Conservation (phyloP, 2,113 vertebrate genomes). For the Cromileptes altivelis region DNA sequence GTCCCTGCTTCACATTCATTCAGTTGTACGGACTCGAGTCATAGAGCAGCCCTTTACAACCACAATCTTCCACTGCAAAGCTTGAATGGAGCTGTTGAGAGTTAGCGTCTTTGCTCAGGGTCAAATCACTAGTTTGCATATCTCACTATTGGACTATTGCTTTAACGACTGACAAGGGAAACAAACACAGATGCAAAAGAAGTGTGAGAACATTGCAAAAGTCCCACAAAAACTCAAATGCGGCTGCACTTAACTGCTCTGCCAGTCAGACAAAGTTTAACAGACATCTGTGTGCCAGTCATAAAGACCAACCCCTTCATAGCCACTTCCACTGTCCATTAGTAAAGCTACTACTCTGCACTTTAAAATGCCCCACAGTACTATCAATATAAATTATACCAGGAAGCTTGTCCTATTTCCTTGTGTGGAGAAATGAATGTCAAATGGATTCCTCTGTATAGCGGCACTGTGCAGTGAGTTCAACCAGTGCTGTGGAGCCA, state of each 20-base stretch:
- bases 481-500: slow-evolving; percentile 54
- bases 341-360: slow-evolving; percentile 61
- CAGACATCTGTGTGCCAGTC: slow-evolving; percentile 33
- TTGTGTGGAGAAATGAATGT: slow-evolving; percentile 64
- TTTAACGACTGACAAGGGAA: background rate
- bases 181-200: background rate
- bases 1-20: slow-evolving; percentile 5
- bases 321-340: slow-evolving; percentile 69
- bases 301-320: slow-evolving; percentile 61
- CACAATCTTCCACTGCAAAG: slow-evolving; percentile 6
- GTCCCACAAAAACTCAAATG: slow-evolving; percentile 2
- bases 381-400: slow-evolving; percentile 54
- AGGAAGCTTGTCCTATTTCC: slow-evolving; percentile 61
- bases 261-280: slow-evolving; percentile 21
- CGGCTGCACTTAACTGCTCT: slow-evolving; percentile 1
- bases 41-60: slow-evolving; percentile 6
- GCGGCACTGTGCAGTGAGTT: slow-evolving; percentile 34
- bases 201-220: background rate
- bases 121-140: slow-evolving; percentile 18
- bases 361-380: slow-evolving; percentile 52
- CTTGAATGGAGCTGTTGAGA: background rate
- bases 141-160: background rate
- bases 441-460: slow-evolving; percentile 62
- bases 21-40: slow-evolving; percentile 12
- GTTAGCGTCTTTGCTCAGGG: background rate